Evolutionary conservation across 2,113 vertebrate species (phyloP), one percentile per base, ranked within the genome.

Genomic region (Archilochus colubris): DNA sequence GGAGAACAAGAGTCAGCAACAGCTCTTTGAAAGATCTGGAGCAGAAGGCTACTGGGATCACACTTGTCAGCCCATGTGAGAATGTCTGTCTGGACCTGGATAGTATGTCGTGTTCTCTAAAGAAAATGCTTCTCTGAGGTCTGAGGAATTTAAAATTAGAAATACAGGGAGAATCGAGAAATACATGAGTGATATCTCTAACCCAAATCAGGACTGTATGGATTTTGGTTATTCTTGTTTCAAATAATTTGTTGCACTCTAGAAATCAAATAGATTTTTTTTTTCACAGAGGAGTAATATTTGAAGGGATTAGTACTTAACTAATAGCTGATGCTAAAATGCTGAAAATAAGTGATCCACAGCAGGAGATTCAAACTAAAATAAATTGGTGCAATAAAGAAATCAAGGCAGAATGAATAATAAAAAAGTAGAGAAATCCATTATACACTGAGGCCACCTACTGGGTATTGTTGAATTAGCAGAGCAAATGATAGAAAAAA

Each of bases 391-490:
- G 48, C 38, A 43, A 28, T 61, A 38, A 59, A 54, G 77, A 82
- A 87, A 53, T 4, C 18, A 12, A 73, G 33, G 28, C 24, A 62
- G 33, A 59, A 46, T 66, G 31, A 15, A 40, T 40, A 40, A 40
- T 40, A 40, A 40, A 58, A 43, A 23, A 54, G 19, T 75, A 11
- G 93, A 59, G 33, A 94, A 53, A 94, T 97, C 53, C 14, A 7
- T 95, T 94, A 93, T 96, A 70, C 91, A 3, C 76, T 91, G 96
- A 75, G 94, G 94, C 91, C 95, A 97, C 88, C 96, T 97, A 94
- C 94, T 95, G 96, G 95, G 6, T 61, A 6, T 31, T 86, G 6
- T 67, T 81, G 82, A 91, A 83, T 80, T 90, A 81, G 68, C 94
- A 82, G 53, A 88, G 14, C 24, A 76, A 89, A 51, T 55, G 25